These are phyloP conservation scores for Nymphalis polychloros DNA, from an alignment of 2,888 invertebrate species.

Conservation along the genomic window DNA sequence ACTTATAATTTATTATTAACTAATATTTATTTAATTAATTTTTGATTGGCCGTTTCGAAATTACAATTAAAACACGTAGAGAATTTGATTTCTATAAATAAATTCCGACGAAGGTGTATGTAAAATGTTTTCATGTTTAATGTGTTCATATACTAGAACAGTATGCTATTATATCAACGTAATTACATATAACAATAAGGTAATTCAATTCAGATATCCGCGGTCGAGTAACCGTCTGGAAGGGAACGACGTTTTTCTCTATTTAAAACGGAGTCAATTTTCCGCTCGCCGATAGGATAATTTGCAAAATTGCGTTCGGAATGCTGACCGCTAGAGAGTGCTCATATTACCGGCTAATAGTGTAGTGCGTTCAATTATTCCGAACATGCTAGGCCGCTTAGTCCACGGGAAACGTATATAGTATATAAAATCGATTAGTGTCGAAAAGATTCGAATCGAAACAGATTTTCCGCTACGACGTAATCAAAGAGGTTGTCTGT, in stretches of 20 bases:
- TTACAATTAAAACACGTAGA: too few relatives aligned
- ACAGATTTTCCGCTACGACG: background rate
- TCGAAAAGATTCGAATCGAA: slow-evolving; percentile 1
- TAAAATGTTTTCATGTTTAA: background rate
- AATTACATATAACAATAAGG: slow-evolving; percentile 6
- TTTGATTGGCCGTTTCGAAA: too few relatives aligned
- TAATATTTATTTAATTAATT: too few relatives aligned
- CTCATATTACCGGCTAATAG: slow-evolving; percentile 35
- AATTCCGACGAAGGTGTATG: background rate
- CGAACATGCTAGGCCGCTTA: slow-evolving; percentile 29
- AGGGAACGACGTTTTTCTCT: slow-evolving; percentile 10
- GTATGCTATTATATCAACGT: too few relatives aligned
- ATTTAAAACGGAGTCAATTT: slow-evolving; percentile 33
- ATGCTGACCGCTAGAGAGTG: slow-evolving; percentile 27
- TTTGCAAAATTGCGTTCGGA: slow-evolving; percentile 38
- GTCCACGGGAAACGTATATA: slow-evolving; percentile 8
- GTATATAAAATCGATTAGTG: slow-evolving; percentile 3
- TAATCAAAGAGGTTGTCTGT: too few relatives aligned
- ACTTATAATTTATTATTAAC: too few relatives aligned
- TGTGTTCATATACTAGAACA: background rate
- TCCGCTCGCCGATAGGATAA: slow-evolving; percentile 37
- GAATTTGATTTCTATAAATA: background rate
- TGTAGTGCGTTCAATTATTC: slow-evolving; percentile 39
- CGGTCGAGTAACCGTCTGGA: slow-evolving; percentile 6
- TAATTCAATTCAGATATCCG: slow-evolving; percentile 6